phyloP scores from a whole-genome alignment of 2,797 vertebrate genomes.

The Vireo griseus region DNA sequence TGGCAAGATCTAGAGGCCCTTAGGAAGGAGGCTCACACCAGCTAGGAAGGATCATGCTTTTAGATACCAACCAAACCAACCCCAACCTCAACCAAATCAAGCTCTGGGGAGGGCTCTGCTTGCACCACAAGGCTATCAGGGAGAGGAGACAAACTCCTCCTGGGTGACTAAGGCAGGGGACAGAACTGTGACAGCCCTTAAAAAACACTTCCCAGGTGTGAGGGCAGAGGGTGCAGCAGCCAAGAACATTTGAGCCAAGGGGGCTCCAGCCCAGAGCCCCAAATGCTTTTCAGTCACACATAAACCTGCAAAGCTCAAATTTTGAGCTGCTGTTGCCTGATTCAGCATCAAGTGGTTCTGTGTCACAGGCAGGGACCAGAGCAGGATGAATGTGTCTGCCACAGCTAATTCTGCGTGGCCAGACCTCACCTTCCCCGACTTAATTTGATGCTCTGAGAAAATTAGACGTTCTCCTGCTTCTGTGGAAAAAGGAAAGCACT shows the following conservation, averaged over 20 bases:
- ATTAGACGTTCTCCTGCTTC: conserved; percentile 11
- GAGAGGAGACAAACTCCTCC: background rate
- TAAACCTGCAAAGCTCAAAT: background rate
- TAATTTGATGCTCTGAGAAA: conserved; percentile 33
- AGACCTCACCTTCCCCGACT: background rate
- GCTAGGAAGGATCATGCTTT: background rate
- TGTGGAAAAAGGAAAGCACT: conserved; percentile 18
- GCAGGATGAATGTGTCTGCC: background rate
- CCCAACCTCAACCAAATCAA: background rate
- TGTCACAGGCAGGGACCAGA: background rate
- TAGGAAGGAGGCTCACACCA: background rate
- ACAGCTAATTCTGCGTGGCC: background rate
- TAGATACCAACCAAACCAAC: background rate
- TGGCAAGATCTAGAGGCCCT: background rate
- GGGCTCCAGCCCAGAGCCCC: background rate
- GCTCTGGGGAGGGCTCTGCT: background rate
- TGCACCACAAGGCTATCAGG: no score
- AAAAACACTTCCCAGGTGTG: background rate
- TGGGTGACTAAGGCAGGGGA: background rate
- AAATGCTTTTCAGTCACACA: rapidly evolving
- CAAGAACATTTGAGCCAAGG: background rate
- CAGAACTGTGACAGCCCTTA: rapidly evolving
- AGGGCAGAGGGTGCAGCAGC: background rate
- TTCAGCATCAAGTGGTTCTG: background rate
- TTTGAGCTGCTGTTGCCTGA: background rate